Percentiles rank a stretch among this genome's conserved stretches.
These are phyloP conservation scores for Lineus longissimus DNA, from an alignment of 1,140 invertebrate species.

Conservation along the genomic window DNA sequence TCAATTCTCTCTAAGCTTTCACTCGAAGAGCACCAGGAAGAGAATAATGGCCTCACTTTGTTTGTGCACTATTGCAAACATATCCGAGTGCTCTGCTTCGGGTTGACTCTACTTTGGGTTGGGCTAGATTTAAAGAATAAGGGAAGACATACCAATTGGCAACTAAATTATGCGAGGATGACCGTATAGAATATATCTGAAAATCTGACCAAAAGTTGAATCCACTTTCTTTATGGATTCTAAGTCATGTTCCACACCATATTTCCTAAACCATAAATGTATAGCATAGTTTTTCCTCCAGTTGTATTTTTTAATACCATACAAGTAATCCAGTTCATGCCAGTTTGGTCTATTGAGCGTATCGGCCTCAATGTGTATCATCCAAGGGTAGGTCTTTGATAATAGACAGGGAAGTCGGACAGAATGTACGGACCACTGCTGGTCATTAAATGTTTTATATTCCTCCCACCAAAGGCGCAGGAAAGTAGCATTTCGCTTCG, in stretches of 20 bases:
- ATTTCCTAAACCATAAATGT: neutral
- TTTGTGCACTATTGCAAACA: too few relatives aligned
- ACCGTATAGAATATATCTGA: constrained; percentile 12
- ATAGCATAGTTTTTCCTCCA: constrained; percentile 5
- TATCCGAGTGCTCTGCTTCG: too few relatives aligned
- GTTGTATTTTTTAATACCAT: neutral
- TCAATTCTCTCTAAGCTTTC: too few relatives aligned
- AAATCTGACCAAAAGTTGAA: constrained; percentile 3
- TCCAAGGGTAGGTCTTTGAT: neutral
- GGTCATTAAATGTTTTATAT: constrained; percentile 6
- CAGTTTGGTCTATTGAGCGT: neutral
- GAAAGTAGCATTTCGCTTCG: neutral
- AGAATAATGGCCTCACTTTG: too few relatives aligned
- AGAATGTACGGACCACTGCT: constrained; percentile 9
- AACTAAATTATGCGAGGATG: too few relatives aligned
- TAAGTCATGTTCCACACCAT: neutral
- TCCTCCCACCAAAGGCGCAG: constrained; percentile 8
- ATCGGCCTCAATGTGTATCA: constrained; percentile 3
- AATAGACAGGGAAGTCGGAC: neutral
- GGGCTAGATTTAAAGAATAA: too few relatives aligned
- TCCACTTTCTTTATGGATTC: neutral
- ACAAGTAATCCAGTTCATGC: neutral
- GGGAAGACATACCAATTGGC: too few relatives aligned
- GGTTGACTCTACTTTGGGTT: too few relatives aligned
- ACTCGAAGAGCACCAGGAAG: too few relatives aligned